A percentile compares a stretch with the other conserved stretches of the same genome.
Conservation (phyloP, 2,888 invertebrate species). For the Meiosimyza platycephala region DNA sequence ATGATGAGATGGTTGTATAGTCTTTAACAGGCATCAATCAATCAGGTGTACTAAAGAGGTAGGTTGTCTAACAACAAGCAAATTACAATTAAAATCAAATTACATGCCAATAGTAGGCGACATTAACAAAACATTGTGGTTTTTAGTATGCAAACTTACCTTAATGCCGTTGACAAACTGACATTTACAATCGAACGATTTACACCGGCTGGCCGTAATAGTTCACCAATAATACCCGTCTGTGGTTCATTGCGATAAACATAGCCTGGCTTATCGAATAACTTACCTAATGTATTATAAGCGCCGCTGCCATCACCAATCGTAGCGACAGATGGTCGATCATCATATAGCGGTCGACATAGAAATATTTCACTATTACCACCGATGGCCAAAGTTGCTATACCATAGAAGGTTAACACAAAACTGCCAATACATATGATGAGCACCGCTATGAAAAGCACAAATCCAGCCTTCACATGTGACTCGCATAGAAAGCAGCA, state of each 20-base stretch:
- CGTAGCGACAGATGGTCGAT: neutral
- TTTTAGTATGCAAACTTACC: constrained; percentile 52
- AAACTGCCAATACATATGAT: constrained; percentile 64
- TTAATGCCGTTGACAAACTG: constrained; percentile 61
- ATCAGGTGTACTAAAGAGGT: no score
- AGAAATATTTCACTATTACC: constrained; percentile 70
- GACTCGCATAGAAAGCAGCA: constrained; percentile 65
- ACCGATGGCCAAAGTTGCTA: constrained; percentile 63
- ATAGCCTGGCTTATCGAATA: constrained; percentile 77
- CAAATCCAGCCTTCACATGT: constrained; percentile 62
- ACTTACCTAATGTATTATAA: constrained; percentile 73
- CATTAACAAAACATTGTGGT: no score
- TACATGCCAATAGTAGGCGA: no score
- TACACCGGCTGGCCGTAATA: constrained; percentile 62
- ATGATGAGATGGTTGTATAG: no score
- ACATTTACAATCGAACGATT: constrained; percentile 65
- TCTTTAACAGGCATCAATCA: no score
- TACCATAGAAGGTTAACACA: constrained; percentile 60
- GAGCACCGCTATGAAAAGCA: constrained; percentile 60
- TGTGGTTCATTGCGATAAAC: constrained; percentile 69
- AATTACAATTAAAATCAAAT: no score
- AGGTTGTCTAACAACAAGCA: no score
- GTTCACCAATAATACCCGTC: constrained; percentile 64
- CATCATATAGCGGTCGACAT: constrained; percentile 78
- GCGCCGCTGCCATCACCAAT: constrained; percentile 50